Conservation (phyloP, 2,888 invertebrate species). For the Meganola albula region DNA sequence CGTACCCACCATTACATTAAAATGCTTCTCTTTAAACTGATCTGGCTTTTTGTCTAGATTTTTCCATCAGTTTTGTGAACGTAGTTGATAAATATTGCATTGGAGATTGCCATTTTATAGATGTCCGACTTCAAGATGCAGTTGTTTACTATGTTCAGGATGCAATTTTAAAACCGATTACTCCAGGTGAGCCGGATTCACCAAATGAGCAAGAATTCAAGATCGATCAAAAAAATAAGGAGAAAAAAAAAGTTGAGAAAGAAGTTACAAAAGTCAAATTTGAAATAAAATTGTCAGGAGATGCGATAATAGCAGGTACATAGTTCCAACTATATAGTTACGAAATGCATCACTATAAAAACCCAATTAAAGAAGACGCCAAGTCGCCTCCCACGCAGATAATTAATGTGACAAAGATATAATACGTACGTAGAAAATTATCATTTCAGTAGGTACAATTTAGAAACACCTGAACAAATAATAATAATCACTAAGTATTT, state of each 20-base stretch:
- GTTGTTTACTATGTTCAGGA: conserved; percentile 44
- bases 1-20: too few relatives aligned
- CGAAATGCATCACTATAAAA: too few relatives aligned
- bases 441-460: too few relatives aligned
- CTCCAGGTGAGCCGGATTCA: conserved; percentile 3
- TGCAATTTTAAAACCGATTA: conserved; percentile 30
- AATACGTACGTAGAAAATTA: too few relatives aligned
- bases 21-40: too few relatives aligned
- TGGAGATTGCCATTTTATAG: conserved; percentile 28
- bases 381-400: too few relatives aligned
- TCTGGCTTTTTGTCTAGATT: too few relatives aligned
- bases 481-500: too few relatives aligned
- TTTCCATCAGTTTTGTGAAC: not conserved
- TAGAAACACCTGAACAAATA: too few relatives aligned
- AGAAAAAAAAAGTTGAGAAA: conserved; percentile 35
- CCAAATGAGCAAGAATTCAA: conserved; percentile 13
- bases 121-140: conserved; percentile 58
- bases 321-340: too few relatives aligned
- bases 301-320: conserved; percentile 50
- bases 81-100: not conserved
- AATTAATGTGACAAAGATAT: too few relatives aligned
- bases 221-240: conserved; percentile 20
- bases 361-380: too few relatives aligned
- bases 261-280: conserved; percentile 37
- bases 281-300: conserved; percentile 46